Conservation (phyloP, 64 coral and sea anemone species). For the Actinia equina region DNA sequence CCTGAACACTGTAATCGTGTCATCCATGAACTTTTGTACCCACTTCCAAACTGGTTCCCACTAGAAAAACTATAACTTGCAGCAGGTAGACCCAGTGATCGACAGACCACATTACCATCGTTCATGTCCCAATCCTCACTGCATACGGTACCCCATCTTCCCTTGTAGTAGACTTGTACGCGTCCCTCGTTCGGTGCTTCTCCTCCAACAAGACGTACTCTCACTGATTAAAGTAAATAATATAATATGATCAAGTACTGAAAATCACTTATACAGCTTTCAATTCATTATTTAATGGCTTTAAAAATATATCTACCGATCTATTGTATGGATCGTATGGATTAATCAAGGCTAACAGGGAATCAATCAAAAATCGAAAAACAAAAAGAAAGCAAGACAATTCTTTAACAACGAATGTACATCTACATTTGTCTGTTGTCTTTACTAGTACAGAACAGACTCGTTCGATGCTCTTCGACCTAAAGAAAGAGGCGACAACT, state of each 20-base stretch:
- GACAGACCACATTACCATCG: conserved; percentile 8
- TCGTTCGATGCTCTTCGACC: too few species aligned
- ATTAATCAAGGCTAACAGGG: too few species aligned
- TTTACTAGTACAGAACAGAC: too few species aligned
- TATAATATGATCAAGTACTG: background rate
- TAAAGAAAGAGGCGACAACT: too few species aligned
- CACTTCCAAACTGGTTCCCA: background rate
- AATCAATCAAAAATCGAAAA: too few species aligned
- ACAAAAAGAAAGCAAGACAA: too few species aligned
- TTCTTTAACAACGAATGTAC: too few species aligned
- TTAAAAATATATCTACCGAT: too few species aligned
- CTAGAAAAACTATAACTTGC: background rate
- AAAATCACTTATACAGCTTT: background rate
- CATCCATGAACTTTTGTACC: background rate
- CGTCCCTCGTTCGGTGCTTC: conserved; percentile 2
- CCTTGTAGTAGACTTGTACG: background rate
- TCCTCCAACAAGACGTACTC: background rate
- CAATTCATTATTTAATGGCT: background rate
- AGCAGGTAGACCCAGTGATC: background rate
- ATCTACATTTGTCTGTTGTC: too few species aligned
- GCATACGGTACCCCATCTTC: background rate
- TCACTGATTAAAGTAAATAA: background rate
- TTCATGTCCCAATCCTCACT: background rate
- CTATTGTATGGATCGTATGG: too few species aligned
- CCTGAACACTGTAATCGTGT: background rate